A percentile compares a stretch with the other conserved stretches of the same genome.
Evolutionary conservation across 1,140 invertebrate genomes (phyloP).

Genomic region (Drosophila trapezifrons): DNA sequence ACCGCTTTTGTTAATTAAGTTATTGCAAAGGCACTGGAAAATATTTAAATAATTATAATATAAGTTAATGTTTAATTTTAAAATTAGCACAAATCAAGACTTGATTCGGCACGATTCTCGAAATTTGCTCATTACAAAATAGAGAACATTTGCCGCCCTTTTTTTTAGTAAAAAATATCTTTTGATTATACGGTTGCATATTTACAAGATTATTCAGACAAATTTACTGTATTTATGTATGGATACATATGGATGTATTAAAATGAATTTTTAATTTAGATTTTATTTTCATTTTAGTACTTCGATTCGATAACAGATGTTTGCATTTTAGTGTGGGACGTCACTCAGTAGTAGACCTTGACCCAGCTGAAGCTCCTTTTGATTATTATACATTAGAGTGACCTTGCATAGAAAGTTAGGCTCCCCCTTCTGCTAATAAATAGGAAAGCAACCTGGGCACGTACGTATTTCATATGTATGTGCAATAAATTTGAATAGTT

Average conservation of each 20-base stretch:
- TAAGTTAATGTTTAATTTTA: not conserved
- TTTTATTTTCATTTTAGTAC: not conserved
- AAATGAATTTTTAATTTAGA: no score
- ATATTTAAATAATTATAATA: not conserved
- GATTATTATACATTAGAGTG: not conserved
- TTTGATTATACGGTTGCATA: not conserved
- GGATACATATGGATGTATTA: no score
- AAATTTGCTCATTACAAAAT: no score
- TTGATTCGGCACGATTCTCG: no score
- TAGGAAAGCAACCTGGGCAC: not conserved
- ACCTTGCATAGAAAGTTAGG: slow-evolving; percentile 1
- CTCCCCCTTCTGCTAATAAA: not conserved
- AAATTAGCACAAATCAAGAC: no score
- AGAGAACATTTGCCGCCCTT: no score
- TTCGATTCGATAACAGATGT: not conserved
- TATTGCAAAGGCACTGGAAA: slow-evolving; percentile 17
- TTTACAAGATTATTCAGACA: no score
- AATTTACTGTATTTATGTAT: no score
- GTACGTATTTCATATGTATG: not conserved
- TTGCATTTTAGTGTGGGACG: not conserved
- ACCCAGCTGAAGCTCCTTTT: not conserved
- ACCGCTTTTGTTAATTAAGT: not conserved
- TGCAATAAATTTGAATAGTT: no score
- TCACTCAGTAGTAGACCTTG: slow-evolving; percentile 7
- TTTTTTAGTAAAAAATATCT: no score